A percentile compares a stretch with the other conserved stretches of the same genome.
These are phyloP conservation scores for Calidris pugnax DNA, from an alignment of 2,113 vertebrate genomes.

Conservation along the genomic window DNA sequence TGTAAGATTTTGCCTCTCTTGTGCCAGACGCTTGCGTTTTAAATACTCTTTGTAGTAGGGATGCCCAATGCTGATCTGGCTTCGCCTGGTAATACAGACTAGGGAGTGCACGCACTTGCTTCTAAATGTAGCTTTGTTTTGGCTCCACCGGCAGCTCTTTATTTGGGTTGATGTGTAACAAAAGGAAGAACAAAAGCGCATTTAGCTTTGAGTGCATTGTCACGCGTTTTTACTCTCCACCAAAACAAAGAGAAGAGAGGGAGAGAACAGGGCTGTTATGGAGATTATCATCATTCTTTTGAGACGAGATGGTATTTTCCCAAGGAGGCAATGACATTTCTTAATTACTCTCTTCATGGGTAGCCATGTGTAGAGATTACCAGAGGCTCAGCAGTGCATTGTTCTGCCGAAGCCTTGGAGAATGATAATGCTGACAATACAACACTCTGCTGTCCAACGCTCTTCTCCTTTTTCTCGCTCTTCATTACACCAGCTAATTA, in stretches of 20 bases:
- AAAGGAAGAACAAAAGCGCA: not conserved
- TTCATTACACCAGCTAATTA: constrained; percentile 76
- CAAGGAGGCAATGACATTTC: constrained; percentile 72
- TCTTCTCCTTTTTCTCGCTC: constrained; percentile 44
- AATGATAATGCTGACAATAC: constrained; percentile 66
- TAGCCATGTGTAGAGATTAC: constrained; percentile 70
- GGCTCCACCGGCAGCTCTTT: not conserved
- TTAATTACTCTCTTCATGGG: constrained; percentile 77
- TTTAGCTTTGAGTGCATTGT: not conserved
- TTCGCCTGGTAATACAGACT: not conserved
- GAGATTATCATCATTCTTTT: constrained; percentile 48
- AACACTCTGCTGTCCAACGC: not conserved
- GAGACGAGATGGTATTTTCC: constrained; percentile 41
- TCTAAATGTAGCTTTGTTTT: not conserved
- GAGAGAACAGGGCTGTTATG: not conserved
- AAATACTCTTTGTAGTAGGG: not conserved
- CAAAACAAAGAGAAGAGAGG: constrained; percentile 3
- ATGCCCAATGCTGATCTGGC: not conserved
- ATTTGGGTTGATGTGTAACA: not conserved
- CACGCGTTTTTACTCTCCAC: not conserved
- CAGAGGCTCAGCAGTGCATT: constrained; percentile 59
- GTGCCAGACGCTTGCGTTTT: not conserved
- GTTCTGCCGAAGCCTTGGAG: constrained; percentile 62
- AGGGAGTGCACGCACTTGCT: not conserved
- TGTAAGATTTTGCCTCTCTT: not conserved